Base-by-base conservation (phyloP, 1,140 invertebrate species). In the Limonius californicus region DNA sequence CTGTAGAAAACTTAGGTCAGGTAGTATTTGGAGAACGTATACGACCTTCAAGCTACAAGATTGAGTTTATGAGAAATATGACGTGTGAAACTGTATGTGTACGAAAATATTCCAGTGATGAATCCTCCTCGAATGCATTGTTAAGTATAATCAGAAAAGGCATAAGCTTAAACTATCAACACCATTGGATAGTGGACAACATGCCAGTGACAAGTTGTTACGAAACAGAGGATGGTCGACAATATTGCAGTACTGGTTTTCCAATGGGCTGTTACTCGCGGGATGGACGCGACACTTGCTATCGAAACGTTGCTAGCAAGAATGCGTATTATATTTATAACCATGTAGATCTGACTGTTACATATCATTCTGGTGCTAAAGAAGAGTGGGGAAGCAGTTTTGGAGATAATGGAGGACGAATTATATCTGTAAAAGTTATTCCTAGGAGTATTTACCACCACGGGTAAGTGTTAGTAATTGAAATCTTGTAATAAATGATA, bases 201-300 rank as follows among this genome's bases (percentile, higher is more conserved):
- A 98, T 99, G 95, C 97, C 96, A 27, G 89, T 93, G 1, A 93
- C 90, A 0, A 98, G 93, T 90, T 99, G 97, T 77, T 98, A 97
- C 76, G 78, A 84, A 60, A 81, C 88, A 16, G 90, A 94, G 65
- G 84, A 87, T 74, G 85, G 82, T 62, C 82, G 86, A 74, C 85
- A 90, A 69, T 90, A 92, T 79, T 99, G 97, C 76, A 92, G 89
- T 45, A 94, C 90, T 59, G 95, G 97, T 27, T 99, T 99, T 76
- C 96, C 95, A 0, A 96, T 99, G 88, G 97, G 97, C n/a, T 99
- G 97, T 77, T 91, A 77, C 82, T 87, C 32, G 80, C 83, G 62
- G 81, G 85, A 67, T 66, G 68, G 65, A 16, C 62, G 69, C 39
- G 64, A 68, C 45, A 72, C 67, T 55, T 76, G 75, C 63, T 55